Conservation (phyloP, 2,113 vertebrate species). For the Nothocercus julius region DNA sequence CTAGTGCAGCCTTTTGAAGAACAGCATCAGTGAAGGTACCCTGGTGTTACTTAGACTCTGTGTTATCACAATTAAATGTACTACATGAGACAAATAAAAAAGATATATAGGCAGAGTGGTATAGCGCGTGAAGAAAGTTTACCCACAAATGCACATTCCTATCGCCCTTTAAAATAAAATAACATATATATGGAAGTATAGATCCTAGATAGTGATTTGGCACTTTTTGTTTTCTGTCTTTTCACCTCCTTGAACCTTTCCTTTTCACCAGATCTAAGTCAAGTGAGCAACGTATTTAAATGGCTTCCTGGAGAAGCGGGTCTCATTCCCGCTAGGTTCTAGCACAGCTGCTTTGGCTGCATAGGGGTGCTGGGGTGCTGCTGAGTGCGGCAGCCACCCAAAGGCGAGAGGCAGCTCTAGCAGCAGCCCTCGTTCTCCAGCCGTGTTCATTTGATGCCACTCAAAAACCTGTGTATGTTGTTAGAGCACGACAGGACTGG, state of each 20-base stretch:
- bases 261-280: neutral
- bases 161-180: neutral
- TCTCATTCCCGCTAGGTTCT: neutral
- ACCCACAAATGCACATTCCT: neutral
- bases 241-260: neutral
- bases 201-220: neutral
- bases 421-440: neutral
- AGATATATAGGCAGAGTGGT: neutral
- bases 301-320: neutral
- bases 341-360: neutral
- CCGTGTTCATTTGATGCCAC: neutral
- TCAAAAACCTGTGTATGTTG: neutral
- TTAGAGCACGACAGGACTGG: neutral
- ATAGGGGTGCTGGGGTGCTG: neutral
- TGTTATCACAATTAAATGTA: neutral
- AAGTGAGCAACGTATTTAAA: neutral
- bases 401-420: neutral
- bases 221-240: neutral
- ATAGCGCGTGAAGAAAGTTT: neutral
- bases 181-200: neutral
- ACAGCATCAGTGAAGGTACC: neutral
- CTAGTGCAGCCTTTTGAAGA: neutral
- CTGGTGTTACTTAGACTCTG: neutral
- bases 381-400: neutral
- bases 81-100: neutral